Percentiles rank a stretch among this genome's conserved stretches.
phyloP scores from a whole-genome alignment of 37 sponge, comb jelly and placozoan species.

The Chondrosia reniformis region DNA sequence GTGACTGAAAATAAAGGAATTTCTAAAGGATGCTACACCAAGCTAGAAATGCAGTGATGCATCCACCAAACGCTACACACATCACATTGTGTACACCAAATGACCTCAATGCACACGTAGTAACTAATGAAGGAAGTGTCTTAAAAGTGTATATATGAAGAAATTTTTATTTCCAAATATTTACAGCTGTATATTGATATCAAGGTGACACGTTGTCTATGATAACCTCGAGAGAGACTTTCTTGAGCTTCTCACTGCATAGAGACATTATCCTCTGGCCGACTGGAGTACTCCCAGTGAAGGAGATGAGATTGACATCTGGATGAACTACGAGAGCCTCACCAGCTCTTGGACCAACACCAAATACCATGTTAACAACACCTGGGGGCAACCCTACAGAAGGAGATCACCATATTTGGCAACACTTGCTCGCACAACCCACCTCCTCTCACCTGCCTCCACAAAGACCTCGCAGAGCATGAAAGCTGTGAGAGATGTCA shows the following conservation, averaged over 20 bases:
- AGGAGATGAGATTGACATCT: slow-evolving; percentile 72
- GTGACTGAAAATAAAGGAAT: no score
- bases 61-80: no score
- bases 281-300: slow-evolving; percentile 80
- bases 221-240: slow-evolving; percentile 78
- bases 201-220: background rate
- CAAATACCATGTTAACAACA: slow-evolving; percentile 91
- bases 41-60: background rate
- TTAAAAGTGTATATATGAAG: no score
- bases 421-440: background rate
- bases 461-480: slow-evolving; percentile 73
- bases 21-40: background rate
- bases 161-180: no score
- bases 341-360: slow-evolving; percentile 75
- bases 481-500: slow-evolving; percentile 90
- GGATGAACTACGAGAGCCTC: slow-evolving; percentile 78
- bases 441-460: slow-evolving; percentile 76
- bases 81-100: no score
- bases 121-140: no score
- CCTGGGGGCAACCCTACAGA: slow-evolving; percentile 78
- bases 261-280: slow-evolving; percentile 56
- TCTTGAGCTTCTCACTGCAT: slow-evolving; percentile 68
- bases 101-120: no score
- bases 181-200: background rate
- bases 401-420: background rate